Conservation (phyloP, 1,140 invertebrate genomes). For the Halotydeus destructor region DNA sequence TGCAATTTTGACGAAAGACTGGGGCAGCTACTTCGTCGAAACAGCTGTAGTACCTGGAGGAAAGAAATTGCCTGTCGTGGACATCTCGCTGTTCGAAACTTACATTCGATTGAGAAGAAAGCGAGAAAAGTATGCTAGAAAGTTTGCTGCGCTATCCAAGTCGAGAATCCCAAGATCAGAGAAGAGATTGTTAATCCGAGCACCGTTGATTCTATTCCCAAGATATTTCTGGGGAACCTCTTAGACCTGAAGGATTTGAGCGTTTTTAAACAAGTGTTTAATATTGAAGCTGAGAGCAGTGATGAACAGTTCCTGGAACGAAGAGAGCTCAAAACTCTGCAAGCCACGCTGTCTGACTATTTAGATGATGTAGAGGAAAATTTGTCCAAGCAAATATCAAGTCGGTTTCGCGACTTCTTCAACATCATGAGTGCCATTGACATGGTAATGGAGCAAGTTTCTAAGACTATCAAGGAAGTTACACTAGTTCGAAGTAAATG, state of each 20-base stretch:
- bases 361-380: slow-evolving; percentile 84
- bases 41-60: slow-evolving; percentile 40
- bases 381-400: slow-evolving; percentile 84
- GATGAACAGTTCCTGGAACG: background rate
- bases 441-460: slow-evolving; percentile 67
- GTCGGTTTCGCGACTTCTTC: slow-evolving; percentile 87
- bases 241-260: background rate
- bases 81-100: background rate
- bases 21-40: slow-evolving; percentile 86
- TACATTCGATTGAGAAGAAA: slow-evolving; percentile 13
- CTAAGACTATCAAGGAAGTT: slow-evolving; percentile 53
- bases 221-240: background rate
- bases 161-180: background rate
- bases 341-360: slow-evolving; percentile 58
- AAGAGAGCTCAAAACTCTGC: slow-evolving; percentile 11
- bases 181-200: background rate
- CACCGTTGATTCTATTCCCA: background rate
- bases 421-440: slow-evolving; percentile 92
- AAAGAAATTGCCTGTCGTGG: background rate
- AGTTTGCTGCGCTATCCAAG: slow-evolving; percentile 8
- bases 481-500: slow-evolving; percentile 10
- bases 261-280: background rate
- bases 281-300: background rate
- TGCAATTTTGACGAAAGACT: slow-evolving; percentile 90
- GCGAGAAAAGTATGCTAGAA: slow-evolving; percentile 31